Base-by-base conservation (phyloP, 1,140 invertebrate species). In the Hyles euphorbiae region DNA sequence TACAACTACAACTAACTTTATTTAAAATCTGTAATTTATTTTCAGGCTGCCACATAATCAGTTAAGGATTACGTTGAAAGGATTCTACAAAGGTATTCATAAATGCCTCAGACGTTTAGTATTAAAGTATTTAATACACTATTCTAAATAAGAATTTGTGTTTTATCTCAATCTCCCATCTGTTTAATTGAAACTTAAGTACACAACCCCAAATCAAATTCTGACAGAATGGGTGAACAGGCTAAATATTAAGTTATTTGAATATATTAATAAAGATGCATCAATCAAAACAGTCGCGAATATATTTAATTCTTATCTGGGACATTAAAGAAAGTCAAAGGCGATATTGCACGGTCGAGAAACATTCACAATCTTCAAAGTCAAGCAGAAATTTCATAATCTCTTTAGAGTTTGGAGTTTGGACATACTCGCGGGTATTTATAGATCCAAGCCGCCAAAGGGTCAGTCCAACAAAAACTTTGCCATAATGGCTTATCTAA, bases 401-500 rank as follows among this genome's bases (percentile, higher is more conserved):
- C 60, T 58, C 53, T 50, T 61, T 33, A 33, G 52, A 64, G 47
- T 63, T 58, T 47, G 52, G 53, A 72, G 60, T 61, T 60, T 50
- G 51, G 34, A 47, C 48, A 40, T 40, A 8, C 36, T 40, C 8
- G 22, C 51, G 61, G 33, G n/a, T 56, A 58, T 53, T 32, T 54
- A 58, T 49, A 52, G 56, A 64, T 43, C 46, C n/a, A n/a, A 59
- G 53, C 61, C 46, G 61, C 61, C 53, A 67, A 63, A 67, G 60
- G 68, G 62, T 65, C 68, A 67, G 58, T 63, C 48, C 51, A 46
- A 60, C 60, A 56, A 73, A 75, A 78, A 56, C 70, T 76, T 76
- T 45, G 47, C 67, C 64, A 64, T 74, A 70, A 72, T 70, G 61
- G 63, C 67, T 72, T 74, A 78, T 75, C 72, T 69, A 70, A 78